Base-by-base conservation (phyloP, 2,888 invertebrate species). In the Dryocosmus kuriphilus region DNA sequence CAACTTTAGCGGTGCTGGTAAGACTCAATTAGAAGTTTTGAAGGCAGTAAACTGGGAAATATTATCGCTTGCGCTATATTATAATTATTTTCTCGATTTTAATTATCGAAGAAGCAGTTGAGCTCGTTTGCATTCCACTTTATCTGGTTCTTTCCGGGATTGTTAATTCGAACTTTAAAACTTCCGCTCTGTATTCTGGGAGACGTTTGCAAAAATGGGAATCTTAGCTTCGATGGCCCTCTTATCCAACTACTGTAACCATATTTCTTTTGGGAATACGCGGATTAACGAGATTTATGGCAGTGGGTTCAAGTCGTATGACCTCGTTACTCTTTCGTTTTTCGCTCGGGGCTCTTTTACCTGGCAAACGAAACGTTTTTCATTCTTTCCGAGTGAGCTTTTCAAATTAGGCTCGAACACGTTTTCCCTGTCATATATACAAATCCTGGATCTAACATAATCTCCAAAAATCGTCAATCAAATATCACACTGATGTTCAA, bases 261-360 rank as follows among this genome's bases (percentile, higher is more conserved):
- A 86, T 86, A 86, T 85, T 85, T 86, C 85, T 85, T 83, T 80
- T 78, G 82, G 83, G 85, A 84, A 86, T 82, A 81, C 82, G 83
- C 83, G 86, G 86, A 86, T 86, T 86, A 86, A 83, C 82, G 82
- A 84, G 86, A 86, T 86, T 86, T 86, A 86, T 85, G 65, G 81
- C 80, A 22, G 35, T 55, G 81, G 85, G 84, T 85, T 81, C 81
- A 75, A 76, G 77, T 35, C 46, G 62, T 61, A 79, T 81, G 79
- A 78, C 78, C 74, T 77, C 79, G 79, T 80, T 80, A 81, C 62
- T 80, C 76, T 74, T 60, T 77, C 63, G 51, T 55, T 79, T 41
- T 73, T 63, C 35, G 19, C 22, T 63, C 22, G 32, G 63, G n/a
- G 35, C 35, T 22, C 35, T 63, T 63, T 22, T 63, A 63, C 63